These are phyloP conservation scores for Meriones unguiculatus DNA, from an alignment of 2,113 vertebrate genomes.

Conservation along the genomic window DNA sequence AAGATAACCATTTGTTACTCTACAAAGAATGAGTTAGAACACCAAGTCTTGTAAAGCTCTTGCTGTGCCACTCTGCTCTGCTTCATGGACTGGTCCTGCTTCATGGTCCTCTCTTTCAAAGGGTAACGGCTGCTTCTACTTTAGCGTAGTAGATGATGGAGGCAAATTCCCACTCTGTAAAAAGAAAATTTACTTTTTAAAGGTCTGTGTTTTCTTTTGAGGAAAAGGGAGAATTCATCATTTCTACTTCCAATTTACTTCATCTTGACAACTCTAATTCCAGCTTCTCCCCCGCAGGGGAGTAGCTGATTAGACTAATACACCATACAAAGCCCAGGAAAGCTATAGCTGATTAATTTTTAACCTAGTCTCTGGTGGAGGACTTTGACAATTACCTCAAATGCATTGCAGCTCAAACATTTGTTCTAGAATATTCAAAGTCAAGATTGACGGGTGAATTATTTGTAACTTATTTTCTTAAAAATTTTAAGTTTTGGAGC, in stretches of 20 bases:
- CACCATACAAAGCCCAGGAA: slow-evolving; percentile 41
- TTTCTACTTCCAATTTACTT: slow-evolving; percentile 67
- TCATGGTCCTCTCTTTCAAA: slow-evolving; percentile 62
- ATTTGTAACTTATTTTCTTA: slow-evolving; percentile 11
- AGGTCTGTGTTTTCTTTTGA: slow-evolving; percentile 63
- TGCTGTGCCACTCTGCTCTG: slow-evolving; percentile 64
- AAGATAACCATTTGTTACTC: slow-evolving; percentile 72
- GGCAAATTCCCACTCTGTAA: slow-evolving; percentile 44
- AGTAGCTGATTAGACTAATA: slow-evolving; percentile 70
- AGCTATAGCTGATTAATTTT: slow-evolving; percentile 71
- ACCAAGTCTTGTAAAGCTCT: slow-evolving; percentile 67
- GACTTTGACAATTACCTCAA: slow-evolving; percentile 56
- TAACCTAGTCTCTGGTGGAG: slow-evolving; percentile 46
- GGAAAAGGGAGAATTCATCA: slow-evolving; percentile 69
- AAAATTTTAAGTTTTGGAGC: slow-evolving; percentile 65
- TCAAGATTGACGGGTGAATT: slow-evolving; percentile 62
- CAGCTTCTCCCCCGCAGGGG: not conserved
- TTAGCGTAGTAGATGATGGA: slow-evolving; percentile 47
- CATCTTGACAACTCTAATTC: slow-evolving; percentile 65
- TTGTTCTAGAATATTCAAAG: slow-evolving; percentile 64
- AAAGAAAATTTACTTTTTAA: slow-evolving; percentile 66
- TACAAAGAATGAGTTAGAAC: slow-evolving; percentile 56
- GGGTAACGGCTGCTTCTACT: slow-evolving; percentile 60
- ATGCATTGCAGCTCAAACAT: slow-evolving; percentile 27
- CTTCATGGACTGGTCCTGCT: slow-evolving; percentile 58